These are phyloP conservation scores for Nibea albiflora DNA, from an alignment of 2,113 vertebrate genomes.

Conservation along the genomic window DNA sequence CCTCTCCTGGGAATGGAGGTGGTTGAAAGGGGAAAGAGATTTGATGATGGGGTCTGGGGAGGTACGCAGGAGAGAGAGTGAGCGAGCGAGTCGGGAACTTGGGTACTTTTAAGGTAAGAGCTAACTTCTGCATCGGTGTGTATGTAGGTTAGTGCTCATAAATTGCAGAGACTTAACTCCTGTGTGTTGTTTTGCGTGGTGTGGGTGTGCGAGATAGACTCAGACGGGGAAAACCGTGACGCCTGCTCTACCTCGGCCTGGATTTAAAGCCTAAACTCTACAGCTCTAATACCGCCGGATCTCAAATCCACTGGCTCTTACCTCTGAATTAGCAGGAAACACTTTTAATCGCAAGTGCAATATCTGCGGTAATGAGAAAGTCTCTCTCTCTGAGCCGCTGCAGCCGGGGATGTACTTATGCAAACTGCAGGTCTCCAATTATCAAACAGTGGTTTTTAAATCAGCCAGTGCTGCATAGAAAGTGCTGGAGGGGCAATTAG, in stretches of 20 bases:
- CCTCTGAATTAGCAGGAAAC: conserved; percentile 52
- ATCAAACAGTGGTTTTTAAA: conserved; percentile 26
- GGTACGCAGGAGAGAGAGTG: not conserved
- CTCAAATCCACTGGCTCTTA: conserved; percentile 56
- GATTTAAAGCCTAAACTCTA: conserved; percentile 66
- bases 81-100: conserved; percentile 17
- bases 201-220: conserved; percentile 37
- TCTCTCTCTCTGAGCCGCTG: conserved; percentile 1
- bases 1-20: conserved; percentile 58
- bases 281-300: conserved; percentile 52
- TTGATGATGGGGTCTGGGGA: conserved; percentile 44
- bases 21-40: conserved; percentile 56
- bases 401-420: conserved; percentile 27
- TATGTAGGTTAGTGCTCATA: conserved; percentile 24
- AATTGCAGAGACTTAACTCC: conserved; percentile 11
- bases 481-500: not conserved
- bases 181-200: conserved; percentile 13
- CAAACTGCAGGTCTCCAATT: conserved; percentile 37
- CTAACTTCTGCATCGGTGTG: conserved; percentile 34
- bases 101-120: conserved; percentile 26
- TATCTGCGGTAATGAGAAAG: conserved; percentile 56
- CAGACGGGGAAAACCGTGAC: conserved; percentile 28
- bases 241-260: conserved; percentile 36
- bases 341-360: conserved; percentile 48
- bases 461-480: not conserved